These are phyloP conservation scores for Glaucomys volans DNA, from an alignment of 2,113 vertebrate species.

Conservation along the genomic window DNA sequence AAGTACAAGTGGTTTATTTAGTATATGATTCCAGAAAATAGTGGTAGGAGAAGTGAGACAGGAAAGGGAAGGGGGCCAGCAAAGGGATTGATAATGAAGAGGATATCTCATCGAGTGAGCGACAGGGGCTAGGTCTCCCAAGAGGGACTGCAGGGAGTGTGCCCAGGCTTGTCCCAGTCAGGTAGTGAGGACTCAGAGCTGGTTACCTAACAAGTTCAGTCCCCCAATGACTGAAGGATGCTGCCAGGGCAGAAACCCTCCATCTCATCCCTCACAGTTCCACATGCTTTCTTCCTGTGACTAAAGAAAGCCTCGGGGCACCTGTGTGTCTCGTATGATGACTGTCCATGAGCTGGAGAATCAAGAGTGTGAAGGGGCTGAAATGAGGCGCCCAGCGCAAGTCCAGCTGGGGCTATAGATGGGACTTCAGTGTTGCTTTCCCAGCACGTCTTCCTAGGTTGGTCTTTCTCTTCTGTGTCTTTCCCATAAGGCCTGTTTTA, in stretches of 20 bases:
- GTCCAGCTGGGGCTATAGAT: too few relatives aligned
- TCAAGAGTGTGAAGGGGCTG: neutral
- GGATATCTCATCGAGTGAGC: neutral
- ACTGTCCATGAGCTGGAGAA: rapidly evolving
- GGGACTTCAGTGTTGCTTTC: neutral
- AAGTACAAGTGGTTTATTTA: neutral
- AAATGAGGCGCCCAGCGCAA: neutral
- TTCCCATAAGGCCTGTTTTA: neutral
- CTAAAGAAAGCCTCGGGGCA: neutral
- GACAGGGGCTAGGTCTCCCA: too few relatives aligned
- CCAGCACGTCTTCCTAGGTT: neutral
- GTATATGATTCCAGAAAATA: neutral
- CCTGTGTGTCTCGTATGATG: rapidly evolving
- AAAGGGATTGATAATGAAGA: too few relatives aligned
- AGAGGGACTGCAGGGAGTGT: rapidly evolving
- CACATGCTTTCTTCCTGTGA: neutral
- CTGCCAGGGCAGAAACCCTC: neutral
- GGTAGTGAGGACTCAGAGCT: rapidly evolving
- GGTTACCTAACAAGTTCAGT: too few relatives aligned
- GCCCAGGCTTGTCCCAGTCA: neutral
- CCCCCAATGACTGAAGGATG: rapidly evolving
- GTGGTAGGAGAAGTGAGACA: neutral
- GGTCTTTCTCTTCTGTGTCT: neutral
- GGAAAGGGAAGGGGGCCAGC: neutral
- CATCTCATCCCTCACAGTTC: neutral